These are phyloP conservation scores for Eutolmus rufibarbis DNA, from an alignment of 2,888 invertebrate genomes.

Conservation along the genomic window DNA sequence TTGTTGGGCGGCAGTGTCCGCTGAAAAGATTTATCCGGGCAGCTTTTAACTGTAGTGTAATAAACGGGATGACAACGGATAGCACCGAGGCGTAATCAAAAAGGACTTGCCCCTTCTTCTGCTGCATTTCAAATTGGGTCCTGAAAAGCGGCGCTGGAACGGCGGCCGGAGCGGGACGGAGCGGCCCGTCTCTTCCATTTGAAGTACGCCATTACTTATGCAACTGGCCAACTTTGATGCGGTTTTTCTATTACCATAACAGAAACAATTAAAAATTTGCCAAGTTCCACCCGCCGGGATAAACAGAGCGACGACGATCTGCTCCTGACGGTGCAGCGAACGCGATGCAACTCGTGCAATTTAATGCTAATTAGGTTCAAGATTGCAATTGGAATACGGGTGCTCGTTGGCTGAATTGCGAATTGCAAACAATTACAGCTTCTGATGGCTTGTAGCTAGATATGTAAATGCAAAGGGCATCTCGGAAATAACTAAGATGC, in stretches of 20 bases:
- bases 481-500: neutral
- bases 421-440: neutral
- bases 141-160: neutral
- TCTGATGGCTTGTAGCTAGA: neutral
- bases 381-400: neutral
- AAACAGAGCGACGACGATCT: neutral
- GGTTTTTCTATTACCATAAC: slow-evolving; percentile 36
- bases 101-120: neutral
- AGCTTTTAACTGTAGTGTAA: slow-evolving; percentile 34
- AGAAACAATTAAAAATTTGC: slow-evolving; percentile 31
- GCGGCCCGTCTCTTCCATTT: neutral
- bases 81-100: slow-evolving; percentile 6
- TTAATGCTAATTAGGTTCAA: neutral
- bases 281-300: neutral
- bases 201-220: slow-evolving; percentile 8
- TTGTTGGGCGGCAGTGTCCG: neutral
- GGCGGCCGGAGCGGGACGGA: neutral
- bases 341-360: neutral
- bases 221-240: slow-evolving; percentile 22
- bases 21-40: neutral
- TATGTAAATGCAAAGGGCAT: neutral
- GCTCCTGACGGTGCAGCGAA: neutral
- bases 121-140: slow-evolving; percentile 10
- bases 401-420: neutral
- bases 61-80: slow-evolving; percentile 35